Percentiles rank a stretch among this genome's conserved stretches.
These are phyloP conservation scores for Acleris laterana DNA, from an alignment of 2,888 invertebrate species.

Conservation along the genomic window DNA sequence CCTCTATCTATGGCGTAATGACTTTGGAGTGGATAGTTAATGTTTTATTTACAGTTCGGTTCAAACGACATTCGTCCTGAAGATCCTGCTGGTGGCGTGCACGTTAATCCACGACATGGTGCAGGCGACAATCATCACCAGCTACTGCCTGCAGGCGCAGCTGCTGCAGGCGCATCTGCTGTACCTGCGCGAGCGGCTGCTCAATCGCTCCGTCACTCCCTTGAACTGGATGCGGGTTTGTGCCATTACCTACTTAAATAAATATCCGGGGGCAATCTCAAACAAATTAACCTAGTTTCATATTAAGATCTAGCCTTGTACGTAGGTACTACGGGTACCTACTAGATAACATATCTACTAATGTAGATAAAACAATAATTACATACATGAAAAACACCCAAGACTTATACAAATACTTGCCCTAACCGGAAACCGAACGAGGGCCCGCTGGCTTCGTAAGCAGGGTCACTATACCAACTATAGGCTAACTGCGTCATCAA, in stretches of 20 bases:
- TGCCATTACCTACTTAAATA: constrained; percentile 20
- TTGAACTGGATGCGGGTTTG: constrained; percentile 91
- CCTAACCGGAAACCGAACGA: too few species aligned
- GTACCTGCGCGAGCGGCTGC: constrained; percentile 88
- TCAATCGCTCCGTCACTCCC: constrained; percentile 89
- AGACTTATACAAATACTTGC: too few species aligned
- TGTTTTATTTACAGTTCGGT: constrained; percentile 72
- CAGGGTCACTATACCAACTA: too few species aligned
- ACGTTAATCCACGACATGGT: constrained; percentile 92
- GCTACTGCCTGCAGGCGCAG: constrained; percentile 93
- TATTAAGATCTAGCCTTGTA: neutral
- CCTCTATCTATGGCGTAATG: too few species aligned
- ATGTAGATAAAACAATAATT: too few species aligned
- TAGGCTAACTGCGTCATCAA: too few species aligned
- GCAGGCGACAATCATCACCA: constrained; percentile 92
- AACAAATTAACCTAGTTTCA: neutral
- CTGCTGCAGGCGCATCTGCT: constrained; percentile 89
- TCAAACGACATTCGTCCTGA: constrained; percentile 75
- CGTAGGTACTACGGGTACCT: too few species aligned
- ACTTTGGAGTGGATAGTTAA: neutral
- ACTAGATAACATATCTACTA: too few species aligned
- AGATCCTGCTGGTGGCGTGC: constrained; percentile 86
- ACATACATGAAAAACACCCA: too few species aligned
- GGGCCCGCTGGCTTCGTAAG: too few species aligned
- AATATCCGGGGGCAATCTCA: too few species aligned